Evolutionary conservation across 2,113 vertebrate genomes (phyloP), one percentile per base, ranked within the genome.

Genomic region (Cricetomys ansorgei): DNA sequence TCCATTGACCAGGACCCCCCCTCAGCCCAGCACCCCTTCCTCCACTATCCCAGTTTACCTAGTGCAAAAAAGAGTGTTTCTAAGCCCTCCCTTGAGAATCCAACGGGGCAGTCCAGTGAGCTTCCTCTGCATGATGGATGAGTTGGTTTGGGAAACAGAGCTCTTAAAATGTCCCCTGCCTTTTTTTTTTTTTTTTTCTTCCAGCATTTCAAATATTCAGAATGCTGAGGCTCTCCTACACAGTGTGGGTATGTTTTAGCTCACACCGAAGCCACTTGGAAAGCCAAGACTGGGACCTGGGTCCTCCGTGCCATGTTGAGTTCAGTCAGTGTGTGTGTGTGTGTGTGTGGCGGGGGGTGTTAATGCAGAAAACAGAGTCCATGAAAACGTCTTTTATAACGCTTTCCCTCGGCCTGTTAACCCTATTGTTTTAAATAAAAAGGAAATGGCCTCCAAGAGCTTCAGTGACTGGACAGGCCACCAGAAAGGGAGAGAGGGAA

Each of bases 401-500:
- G 25, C 57, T 45, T 92, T 84, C 73, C 69, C 79, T 88, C n/a
- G 1, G 84, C 80, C 88, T 2, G 34, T 77, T 83, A 83, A 23
- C 83, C n/a, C 15, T 59, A 16, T 27, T 84, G n/a, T 72, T 89
- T 94, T 37, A 62, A 37, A 89, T 19, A 85, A 88, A 67, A 59
- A 90, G 70, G 62, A 94, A 84, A 70, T 55, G 86, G 53, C n/a
- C 25, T n/a, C 55, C 34, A 27, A 50, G 83, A 92, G 76, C 50
- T 37, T 34, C 34, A 72, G n/a, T 6, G 53, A 81, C 29, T 40
- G 53, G 45, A 55, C 76, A 76, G n/a, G 5, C 10, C 16, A 57
- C 64, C 27, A 45, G 25, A 17, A 64, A 55, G 16, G 3, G 65
- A 43, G 67, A 37, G 64, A 75, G 12, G 27, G 64, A 45, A 84